Percentiles rank a stretch among this genome's conserved stretches.
Evolutionary conservation across 2,888 invertebrate species (phyloP).

Genomic region (Carabus problematicus): DNA sequence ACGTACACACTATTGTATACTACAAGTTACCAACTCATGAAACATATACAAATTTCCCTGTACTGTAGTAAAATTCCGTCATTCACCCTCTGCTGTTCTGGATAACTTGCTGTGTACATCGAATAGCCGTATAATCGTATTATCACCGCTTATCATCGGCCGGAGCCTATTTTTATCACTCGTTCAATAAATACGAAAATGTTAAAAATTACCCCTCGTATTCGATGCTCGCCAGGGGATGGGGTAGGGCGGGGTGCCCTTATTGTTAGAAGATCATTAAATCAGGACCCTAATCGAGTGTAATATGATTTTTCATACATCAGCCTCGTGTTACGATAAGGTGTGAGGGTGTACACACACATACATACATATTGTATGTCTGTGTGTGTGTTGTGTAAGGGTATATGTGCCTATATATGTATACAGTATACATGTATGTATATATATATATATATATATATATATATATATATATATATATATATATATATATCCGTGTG

Average conservation of each 20-base stretch:
- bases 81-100: too few relatives aligned
- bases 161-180: slow-evolving; percentile 29
- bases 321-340: not conserved
- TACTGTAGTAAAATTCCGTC: too few relatives aligned
- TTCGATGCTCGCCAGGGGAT: not conserved
- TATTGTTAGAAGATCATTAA: slow-evolving; percentile 48
- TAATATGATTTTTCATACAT: slow-evolving; percentile 49
- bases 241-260: slow-evolving; percentile 38
- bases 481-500: slow-evolving; percentile 5
- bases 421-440: not conserved
- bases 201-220: too few relatives aligned
- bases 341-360: not conserved
- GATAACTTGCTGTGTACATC: too few relatives aligned
- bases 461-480: not conserved
- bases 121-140: slow-evolving; percentile 27
- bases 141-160: slow-evolving; percentile 21
- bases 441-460: not conserved
- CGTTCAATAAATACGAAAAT: not conserved
- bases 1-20: too few relatives aligned
- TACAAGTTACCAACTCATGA: too few relatives aligned
- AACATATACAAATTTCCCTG: too few relatives aligned
- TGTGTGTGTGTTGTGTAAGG: too few relatives aligned
- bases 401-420: too few relatives aligned
- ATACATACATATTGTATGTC: too few relatives aligned
- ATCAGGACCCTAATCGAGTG: slow-evolving; percentile 49